Base-by-base conservation (phyloP, 2,797 vertebrate species). In the Meda fulgida region DNA sequence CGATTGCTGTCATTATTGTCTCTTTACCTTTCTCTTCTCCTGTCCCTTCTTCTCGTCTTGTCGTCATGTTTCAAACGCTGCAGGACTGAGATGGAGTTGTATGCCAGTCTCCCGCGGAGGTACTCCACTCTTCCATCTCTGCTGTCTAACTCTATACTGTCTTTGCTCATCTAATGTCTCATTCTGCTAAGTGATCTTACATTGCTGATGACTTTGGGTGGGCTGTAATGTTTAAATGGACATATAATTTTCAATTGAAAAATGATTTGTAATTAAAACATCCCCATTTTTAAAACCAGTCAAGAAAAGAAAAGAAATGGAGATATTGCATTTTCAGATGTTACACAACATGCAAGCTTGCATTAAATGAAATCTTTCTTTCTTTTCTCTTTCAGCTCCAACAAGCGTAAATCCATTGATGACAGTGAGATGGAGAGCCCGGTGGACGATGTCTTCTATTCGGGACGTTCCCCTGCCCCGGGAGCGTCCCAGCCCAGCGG, bases 341-440 rank as follows among this genome's bases (percentile, higher is more conserved):
- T 76, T 76, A 60, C n/a, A 26, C 70, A 40, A n/a, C 40, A 60
- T 58, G 51, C 26, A 55, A 43, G 11, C 11, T 43, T 13, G 11
- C 3, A 4, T 51, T 34, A 75, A 72, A 16, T 71, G 6, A 51
- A 26, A 58, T 53, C n/a, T 63, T n/a, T 38, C 60, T 75, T 21
- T 72, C 40, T 46, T 77, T 55, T 60, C n/a, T 83, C 67, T 83
- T 9, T 72, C 91, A 97, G 97, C 94, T 97, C 97, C 92, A 98
- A 97, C 91, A 98, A 98, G 93, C 96, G 97, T 87, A 98, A 99
- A 93, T 98, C 97, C 71, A 96, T 98, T 87, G 97, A 99, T 75
- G 97, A 98, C 96, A 98, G 96, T 21, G 97, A 99, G 92, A 97
- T 99, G 96, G 97, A 99, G 93, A 98, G 97, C 87, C 97, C 97